These are phyloP conservation scores for Nemoura dubitans DNA, from an alignment of 2,888 invertebrate species.

Conservation along the genomic window DNA sequence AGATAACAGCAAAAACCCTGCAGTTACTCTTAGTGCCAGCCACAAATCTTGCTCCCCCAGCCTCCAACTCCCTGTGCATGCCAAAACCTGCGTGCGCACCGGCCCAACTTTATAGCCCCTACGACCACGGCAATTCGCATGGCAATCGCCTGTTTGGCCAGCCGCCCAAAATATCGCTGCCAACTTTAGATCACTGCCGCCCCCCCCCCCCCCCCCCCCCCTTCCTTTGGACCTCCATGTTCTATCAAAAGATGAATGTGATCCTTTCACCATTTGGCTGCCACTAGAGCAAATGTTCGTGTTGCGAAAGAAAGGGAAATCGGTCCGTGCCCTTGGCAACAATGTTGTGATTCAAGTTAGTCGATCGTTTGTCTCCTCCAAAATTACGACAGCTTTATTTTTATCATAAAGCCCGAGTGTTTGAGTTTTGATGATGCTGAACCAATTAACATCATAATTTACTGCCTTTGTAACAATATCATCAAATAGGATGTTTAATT, in stretches of 20 bases:
- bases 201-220: background rate
- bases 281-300: background rate
- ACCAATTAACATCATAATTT: too few species aligned
- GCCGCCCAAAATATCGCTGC: background rate
- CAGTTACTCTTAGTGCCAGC: background rate
- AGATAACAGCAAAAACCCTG: background rate
- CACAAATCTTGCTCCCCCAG: background rate
- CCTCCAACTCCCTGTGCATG: background rate
- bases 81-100: too few species aligned
- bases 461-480: too few species aligned
- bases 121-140: background rate
- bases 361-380: too few species aligned
- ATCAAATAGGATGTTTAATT: too few species aligned
- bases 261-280: background rate
- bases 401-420: too few species aligned
- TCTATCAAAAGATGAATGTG: background rate
- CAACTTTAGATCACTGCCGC: background rate
- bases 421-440: too few species aligned
- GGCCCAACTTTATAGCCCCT: background rate
- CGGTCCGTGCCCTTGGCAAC: too few species aligned
- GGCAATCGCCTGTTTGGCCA: background rate
- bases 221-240: background rate
- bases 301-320: too few species aligned
- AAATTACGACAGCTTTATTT: too few species aligned
- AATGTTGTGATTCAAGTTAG: too few species aligned